phyloP scores from a whole-genome alignment of 1,140 invertebrate genomes.

The Tribolium castaneum region DNA sequence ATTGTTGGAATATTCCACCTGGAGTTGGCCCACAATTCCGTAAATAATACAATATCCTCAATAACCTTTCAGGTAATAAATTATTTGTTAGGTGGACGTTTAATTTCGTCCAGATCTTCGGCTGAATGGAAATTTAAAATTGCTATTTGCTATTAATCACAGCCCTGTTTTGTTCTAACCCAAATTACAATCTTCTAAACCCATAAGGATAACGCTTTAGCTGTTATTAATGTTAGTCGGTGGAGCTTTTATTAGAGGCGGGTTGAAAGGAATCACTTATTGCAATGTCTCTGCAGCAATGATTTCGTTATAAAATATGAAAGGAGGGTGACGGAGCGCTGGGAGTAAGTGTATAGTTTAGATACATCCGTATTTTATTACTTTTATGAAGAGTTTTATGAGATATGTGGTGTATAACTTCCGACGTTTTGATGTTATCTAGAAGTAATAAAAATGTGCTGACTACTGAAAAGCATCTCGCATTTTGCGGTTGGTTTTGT shows the following conservation, averaged over 20 bases:
- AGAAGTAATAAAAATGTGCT: conserved; percentile 36
- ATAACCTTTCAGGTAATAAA: conserved; percentile 2
- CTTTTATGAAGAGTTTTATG: conserved; percentile 36
- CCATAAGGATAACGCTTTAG: not conserved
- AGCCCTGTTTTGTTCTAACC: not conserved
- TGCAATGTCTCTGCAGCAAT: not conserved
- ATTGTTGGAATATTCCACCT: not conserved
- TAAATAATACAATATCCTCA: not conserved
- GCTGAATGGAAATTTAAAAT: not conserved
- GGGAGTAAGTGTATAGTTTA: conserved; percentile 20
- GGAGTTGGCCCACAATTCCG: not conserved
- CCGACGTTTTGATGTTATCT: conserved; percentile 32
- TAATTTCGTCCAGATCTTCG: not conserved
- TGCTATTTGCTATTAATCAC: not conserved
- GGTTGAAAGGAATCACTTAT: not conserved
- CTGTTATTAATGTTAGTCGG: not conserved
- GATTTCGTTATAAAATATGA: conserved; percentile 23
- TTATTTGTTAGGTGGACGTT: not conserved
- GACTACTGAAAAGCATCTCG: conserved; percentile 31
- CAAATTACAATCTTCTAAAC: not conserved
- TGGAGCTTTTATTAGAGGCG: not conserved
- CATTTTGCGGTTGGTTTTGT: conserved; percentile 21
- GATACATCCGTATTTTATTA: conserved; percentile 32
- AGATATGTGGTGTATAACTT: conserved; percentile 34
- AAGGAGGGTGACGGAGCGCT: not conserved